phyloP scores from a whole-genome alignment of 1,140 invertebrate genomes.

The Paralvinella palmiformis region DNA sequence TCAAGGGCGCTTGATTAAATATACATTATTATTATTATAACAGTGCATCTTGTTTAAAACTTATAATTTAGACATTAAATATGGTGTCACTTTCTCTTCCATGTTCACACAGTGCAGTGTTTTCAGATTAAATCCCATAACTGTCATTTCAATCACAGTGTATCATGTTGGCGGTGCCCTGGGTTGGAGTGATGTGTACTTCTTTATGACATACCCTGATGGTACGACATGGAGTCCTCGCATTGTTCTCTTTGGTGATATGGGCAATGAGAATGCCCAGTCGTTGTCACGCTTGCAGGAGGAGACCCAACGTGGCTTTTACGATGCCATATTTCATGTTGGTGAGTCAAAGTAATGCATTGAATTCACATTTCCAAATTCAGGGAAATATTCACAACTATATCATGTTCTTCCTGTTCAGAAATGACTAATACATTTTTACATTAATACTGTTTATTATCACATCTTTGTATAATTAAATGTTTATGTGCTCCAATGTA shows the following conservation, averaged over 20 bases:
- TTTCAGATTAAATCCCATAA: not conserved
- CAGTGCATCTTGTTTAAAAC: not conserved
- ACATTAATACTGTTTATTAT: too few species aligned
- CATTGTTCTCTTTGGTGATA: constrained; percentile 82
- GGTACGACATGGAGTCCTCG: constrained; percentile 67
- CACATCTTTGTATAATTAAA: too few species aligned
- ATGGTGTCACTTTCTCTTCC: not conserved
- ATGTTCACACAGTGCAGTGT: not conserved
- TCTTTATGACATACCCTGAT: constrained; percentile 62
- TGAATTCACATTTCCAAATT: not conserved
- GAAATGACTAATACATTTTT: too few species aligned
- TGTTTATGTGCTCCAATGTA: too few species aligned
- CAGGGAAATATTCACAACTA: too few species aligned
- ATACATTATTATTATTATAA: not conserved
- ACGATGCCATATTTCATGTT: constrained; percentile 85
- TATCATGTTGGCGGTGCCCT: constrained; percentile 73
- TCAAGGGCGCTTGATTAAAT: too few species aligned
- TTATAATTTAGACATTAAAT: not conserved
- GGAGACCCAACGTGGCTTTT: constrained; percentile 71
- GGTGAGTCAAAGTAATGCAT: not conserved
- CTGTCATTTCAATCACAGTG: constrained; percentile 51
- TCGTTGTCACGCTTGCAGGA: constrained; percentile 74
- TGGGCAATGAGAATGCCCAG: constrained; percentile 80
- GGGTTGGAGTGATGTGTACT: constrained; percentile 73
- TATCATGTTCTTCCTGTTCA: too few species aligned